A percentile compares a stretch with the other conserved stretches of the same genome.
Evolutionary conservation across 1,140 invertebrate genomes (phyloP).

Genomic region (Lordiphosa mommai): DNA sequence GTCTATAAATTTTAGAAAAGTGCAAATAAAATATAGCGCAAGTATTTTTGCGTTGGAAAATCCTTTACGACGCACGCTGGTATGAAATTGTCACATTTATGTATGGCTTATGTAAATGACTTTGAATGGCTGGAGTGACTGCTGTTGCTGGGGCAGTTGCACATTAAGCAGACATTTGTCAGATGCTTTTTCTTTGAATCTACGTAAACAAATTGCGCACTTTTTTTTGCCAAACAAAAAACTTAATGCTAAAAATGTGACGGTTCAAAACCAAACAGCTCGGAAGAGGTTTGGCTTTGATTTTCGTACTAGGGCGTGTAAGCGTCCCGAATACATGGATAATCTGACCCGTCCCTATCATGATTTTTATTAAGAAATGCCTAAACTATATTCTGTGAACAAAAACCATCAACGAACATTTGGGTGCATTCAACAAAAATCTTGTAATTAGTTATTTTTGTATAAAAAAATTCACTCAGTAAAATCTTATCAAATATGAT

Average conservation of each 20-base stretch:
- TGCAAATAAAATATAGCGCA: conserved; percentile 74
- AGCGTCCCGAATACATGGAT: too few species aligned
- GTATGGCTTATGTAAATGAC: conserved; percentile 73
- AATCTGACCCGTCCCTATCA: too few species aligned
- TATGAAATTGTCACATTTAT: conserved; percentile 75
- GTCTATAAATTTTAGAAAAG: conserved; percentile 76
- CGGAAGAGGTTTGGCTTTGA: too few species aligned
- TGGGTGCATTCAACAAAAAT: too few species aligned
- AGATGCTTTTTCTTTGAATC: conserved; percentile 18
- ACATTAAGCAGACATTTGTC: conserved; percentile 27
- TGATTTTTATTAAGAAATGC: too few species aligned
- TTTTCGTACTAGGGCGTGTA: too few species aligned
- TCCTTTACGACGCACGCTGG: conserved; percentile 66
- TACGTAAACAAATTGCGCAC: not conserved
- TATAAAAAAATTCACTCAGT: too few species aligned
- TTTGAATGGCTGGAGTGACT: conserved; percentile 6
- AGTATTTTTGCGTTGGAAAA: conserved; percentile 30
- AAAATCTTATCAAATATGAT: too few species aligned
- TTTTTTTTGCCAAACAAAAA: not conserved
- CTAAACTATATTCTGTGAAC: too few species aligned
- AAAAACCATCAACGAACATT: too few species aligned
- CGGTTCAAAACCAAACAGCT: too few species aligned
- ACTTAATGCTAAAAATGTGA: not conserved
- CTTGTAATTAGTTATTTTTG: too few species aligned
- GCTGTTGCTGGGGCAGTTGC: conserved; percentile 3